A percentile compares a stretch with the other conserved stretches of the same genome.
Conservation (phyloP, 1,140 invertebrate genomes). For the Drosophila dunni region DNA sequence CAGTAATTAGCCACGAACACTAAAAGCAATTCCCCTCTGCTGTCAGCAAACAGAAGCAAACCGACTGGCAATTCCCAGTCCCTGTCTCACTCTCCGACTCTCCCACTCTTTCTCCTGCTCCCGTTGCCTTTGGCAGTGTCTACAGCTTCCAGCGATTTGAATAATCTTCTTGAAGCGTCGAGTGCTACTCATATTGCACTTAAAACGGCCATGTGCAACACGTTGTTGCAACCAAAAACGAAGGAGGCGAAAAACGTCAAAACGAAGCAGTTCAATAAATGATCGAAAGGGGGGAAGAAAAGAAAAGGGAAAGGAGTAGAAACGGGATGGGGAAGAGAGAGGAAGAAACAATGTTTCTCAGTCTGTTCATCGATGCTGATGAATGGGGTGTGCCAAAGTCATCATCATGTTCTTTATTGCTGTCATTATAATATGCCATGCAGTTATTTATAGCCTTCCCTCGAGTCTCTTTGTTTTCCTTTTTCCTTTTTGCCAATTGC, state of each 20-base stretch:
- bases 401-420: slow-evolving; percentile 77
- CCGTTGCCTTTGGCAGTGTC: slow-evolving; percentile 8
- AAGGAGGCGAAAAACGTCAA: slow-evolving; percentile 39
- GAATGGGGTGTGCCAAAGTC: slow-evolving; percentile 76
- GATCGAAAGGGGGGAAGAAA: slow-evolving; percentile 27
- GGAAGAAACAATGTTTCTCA: slow-evolving; percentile 8
- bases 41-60: slow-evolving; percentile 19
- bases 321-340: background rate
- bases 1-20: slow-evolving; percentile 39
- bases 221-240: slow-evolving; percentile 66
- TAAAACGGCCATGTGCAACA: slow-evolving; percentile 75
- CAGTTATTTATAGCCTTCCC: slow-evolving; percentile 73
- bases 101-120: background rate
- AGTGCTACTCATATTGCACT: slow-evolving; percentile 80
- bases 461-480: slow-evolving; percentile 29
- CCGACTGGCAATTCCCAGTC: slow-evolving; percentile 6
- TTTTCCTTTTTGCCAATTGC: slow-evolving; percentile 40
- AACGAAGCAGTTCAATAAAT: slow-evolving; percentile 65
- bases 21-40: slow-evolving; percentile 1
- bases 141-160: slow-evolving; percentile 50
- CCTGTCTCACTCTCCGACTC: background rate
- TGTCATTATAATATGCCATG: slow-evolving; percentile 76
- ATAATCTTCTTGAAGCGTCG: slow-evolving; percentile 65
- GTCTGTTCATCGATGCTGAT: slow-evolving; percentile 70
- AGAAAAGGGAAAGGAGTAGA: background rate